phyloP scores from a whole-genome alignment of 2,888 invertebrate species.

The Ormyrus pomaceus region DNA sequence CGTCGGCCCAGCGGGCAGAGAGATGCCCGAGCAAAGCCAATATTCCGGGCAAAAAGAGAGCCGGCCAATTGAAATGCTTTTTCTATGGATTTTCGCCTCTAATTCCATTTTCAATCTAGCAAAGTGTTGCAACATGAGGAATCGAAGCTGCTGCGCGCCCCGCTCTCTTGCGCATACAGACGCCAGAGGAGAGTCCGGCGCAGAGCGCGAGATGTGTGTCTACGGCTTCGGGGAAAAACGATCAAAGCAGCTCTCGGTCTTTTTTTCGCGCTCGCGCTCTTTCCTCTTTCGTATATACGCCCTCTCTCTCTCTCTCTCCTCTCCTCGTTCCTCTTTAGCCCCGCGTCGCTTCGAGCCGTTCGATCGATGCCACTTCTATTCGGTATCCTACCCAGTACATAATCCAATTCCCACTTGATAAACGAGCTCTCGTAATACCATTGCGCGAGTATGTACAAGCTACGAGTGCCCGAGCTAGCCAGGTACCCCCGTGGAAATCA shows the following conservation, averaged over 20 bases:
- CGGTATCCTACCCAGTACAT: conserved; percentile 57
- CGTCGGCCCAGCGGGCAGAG: neutral
- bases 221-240: conserved; percentile 31
- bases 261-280: conserved; percentile 18
- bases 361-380: conserved; percentile 59
- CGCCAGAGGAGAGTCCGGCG: neutral
- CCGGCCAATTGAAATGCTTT: conserved; percentile 19
- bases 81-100: conserved; percentile 36
- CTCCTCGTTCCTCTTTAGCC: neutral
- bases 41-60: neutral
- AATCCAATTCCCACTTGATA: conserved; percentile 61
- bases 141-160: conserved; percentile 12
- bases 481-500: conserved; percentile 50
- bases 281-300: neutral
- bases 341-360: conserved; percentile 25
- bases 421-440: conserved; percentile 60
- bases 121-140: conserved; percentile 47
- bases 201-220: conserved; percentile 10
- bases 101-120: conserved; percentile 53
- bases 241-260: conserved; percentile 34
- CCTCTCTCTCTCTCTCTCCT: neutral
- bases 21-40: neutral
- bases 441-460: conserved; percentile 51
- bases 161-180: neutral
- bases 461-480: conserved; percentile 7